Conservation (phyloP, 1,140 invertebrate genomes). For the Leptonema lineaticorne region DNA sequence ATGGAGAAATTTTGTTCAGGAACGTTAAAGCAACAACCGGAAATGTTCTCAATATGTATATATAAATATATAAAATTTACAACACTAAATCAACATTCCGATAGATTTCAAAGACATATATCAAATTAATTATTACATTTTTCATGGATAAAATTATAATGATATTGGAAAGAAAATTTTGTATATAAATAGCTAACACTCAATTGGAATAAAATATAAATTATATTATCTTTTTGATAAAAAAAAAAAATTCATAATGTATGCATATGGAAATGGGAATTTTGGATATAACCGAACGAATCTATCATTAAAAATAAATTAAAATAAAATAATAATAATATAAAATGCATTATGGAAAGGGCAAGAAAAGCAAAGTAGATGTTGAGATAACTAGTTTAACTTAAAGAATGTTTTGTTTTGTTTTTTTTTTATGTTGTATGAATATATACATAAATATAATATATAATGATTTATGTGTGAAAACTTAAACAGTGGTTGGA, state of each 20-base stretch:
- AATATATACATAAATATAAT: constrained; percentile 3
- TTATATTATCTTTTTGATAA: background rate
- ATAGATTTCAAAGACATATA: background rate
- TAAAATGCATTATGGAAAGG: background rate
- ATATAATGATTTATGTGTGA: constrained; percentile 8
- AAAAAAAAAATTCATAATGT: background rate
- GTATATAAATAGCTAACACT: background rate
- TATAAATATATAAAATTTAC: too few relatives aligned
- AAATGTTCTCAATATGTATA: background rate
- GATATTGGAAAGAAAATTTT: background rate
- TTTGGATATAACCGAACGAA: too few relatives aligned
- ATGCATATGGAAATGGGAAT: too few relatives aligned
- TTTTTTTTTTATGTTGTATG: background rate
- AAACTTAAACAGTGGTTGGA: constrained; percentile 30
- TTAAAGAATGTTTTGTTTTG: background rate
- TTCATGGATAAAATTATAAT: background rate
- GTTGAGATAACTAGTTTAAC: background rate
- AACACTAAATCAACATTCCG: constrained; percentile 8
- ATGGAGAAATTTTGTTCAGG: constrained; percentile 25
- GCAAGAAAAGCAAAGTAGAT: background rate
- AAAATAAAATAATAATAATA: background rate
- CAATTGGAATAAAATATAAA: background rate
- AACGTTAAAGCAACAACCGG: constrained; percentile 42
- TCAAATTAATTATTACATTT: too few relatives aligned
- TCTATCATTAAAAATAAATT: too few relatives aligned